A percentile compares a stretch with the other conserved stretches of the same genome.
These are phyloP conservation scores for Hyphantria cunea DNA, from an alignment of 1,140 invertebrate genomes.

Conservation along the genomic window DNA sequence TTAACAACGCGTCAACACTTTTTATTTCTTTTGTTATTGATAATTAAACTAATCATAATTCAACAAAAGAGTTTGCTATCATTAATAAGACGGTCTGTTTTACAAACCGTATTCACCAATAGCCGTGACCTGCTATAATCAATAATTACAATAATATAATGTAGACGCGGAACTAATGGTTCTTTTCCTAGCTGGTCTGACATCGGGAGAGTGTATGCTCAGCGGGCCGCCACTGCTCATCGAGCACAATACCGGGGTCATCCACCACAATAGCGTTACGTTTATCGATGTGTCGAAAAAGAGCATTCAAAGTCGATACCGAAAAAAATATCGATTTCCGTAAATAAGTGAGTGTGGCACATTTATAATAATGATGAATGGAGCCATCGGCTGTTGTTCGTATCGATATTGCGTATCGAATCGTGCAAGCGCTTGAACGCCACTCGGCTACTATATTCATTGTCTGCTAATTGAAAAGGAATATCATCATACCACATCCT, in stretches of 20 bases:
- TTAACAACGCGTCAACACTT: slow-evolving; percentile 34
- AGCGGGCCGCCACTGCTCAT: slow-evolving; percentile 45
- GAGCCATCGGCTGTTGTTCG: slow-evolving; percentile 62
- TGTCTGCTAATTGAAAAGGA: slow-evolving; percentile 75
- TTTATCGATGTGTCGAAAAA: slow-evolving; percentile 73
- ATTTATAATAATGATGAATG: slow-evolving; percentile 82
- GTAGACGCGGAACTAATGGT: slow-evolving; percentile 68
- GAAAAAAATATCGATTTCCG: slow-evolving; percentile 82
- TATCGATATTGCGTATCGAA: slow-evolving; percentile 75
- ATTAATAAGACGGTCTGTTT: slow-evolving; percentile 59
- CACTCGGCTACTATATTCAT: slow-evolving; percentile 62
- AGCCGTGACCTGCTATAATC: slow-evolving; percentile 73
- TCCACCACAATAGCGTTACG: slow-evolving; percentile 72
- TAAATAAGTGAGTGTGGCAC: slow-evolving; percentile 81
- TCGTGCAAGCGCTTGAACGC: slow-evolving; percentile 63
- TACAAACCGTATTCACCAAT: slow-evolving; percentile 47
- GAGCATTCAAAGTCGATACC: slow-evolving; percentile 71
- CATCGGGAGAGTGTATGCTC: slow-evolving; percentile 45
- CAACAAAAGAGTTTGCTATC: slow-evolving; percentile 38
- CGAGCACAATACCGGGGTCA: slow-evolving; percentile 68
- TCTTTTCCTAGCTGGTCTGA: slow-evolving; percentile 46
- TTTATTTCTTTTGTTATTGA: slow-evolving; percentile 41
- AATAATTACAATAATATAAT: slow-evolving; percentile 75
- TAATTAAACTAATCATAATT: slow-evolving; percentile 48
- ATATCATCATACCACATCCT: slow-evolving; percentile 59